Conservation (phyloP, 2,888 invertebrate genomes). For the Nomada lathburiana region DNA sequence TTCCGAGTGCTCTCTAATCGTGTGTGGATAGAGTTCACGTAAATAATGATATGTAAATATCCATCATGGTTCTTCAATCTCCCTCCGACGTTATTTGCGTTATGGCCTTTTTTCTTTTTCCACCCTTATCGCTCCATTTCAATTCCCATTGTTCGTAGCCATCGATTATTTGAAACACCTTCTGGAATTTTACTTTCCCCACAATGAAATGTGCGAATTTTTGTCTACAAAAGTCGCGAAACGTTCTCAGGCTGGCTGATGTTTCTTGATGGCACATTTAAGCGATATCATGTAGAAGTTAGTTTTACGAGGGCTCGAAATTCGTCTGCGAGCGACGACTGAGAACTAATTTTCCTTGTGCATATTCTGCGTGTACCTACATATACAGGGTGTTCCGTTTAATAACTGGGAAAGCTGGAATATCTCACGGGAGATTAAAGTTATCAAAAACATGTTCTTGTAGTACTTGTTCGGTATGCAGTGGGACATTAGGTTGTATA, state of each 20-base stretch:
- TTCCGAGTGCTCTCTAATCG: conserved; percentile 18
- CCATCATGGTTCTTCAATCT: background rate
- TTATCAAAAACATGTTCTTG: too few species aligned
- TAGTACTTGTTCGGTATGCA: too few species aligned
- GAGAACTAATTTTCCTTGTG: conserved; percentile 53
- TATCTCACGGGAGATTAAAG: too few species aligned
- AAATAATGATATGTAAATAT: conserved; percentile 54
- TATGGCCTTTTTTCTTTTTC: background rate
- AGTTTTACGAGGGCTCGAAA: conserved; percentile 68
- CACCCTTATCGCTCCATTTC: background rate
- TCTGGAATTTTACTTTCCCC: background rate
- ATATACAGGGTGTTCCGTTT: too few species aligned
- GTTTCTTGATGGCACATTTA: conserved; percentile 67
- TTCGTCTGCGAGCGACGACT: conserved; percentile 68
- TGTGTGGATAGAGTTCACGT: conserved; percentile 28
- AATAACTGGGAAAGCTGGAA: too few species aligned
- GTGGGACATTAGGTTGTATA: too few species aligned
- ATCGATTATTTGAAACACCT: background rate
- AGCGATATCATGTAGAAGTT: conserved; percentile 65
- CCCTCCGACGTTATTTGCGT: background rate
- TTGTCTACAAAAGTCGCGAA: conserved; percentile 45
- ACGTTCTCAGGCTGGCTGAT: conserved; percentile 64
- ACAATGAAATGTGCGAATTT: conserved; percentile 20
- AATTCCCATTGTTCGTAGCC: background rate
- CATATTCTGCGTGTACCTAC: too few species aligned